Evolutionary conservation across 2,797 vertebrate genomes (phyloP), one percentile per base, ranked within the genome.

Genomic region (Danio albolineatus): DNA sequence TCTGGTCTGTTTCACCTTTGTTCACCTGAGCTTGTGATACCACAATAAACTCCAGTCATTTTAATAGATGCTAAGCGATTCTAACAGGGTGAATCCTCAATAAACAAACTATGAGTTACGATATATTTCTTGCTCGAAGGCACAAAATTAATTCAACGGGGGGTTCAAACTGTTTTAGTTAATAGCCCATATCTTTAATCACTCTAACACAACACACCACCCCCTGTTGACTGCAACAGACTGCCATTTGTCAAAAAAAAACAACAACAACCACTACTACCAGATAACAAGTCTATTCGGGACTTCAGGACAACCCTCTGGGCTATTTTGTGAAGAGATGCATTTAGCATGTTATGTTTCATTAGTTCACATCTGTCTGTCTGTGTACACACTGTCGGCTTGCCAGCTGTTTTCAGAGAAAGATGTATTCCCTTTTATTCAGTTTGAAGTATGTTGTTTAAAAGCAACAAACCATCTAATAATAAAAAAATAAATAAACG

Each of bases 1-100:
- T 54, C 38, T 44, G 48, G 76, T 67, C 61, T 19, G 53, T 73
- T 76, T 57, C n/a, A 41, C 72, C 61, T 66, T 48, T 13, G 28
- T 7, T 54, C 53, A 72, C 39, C 70, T 57, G 5, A 72, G 13
- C 10, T 13, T 17, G 39, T 72, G 53, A 57, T 28, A 70, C 6
- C 13, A 72, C 57, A 17, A 41, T 41, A 19, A 21, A 43, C 51
- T 41, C 49, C 8, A 43, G 36, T 71, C n/a, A 41, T 71, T 70
- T 71, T 28, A 71, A 14, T n/a, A 71, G 51, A 54, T 19, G 38
- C 36, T 71, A n/a, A 72, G 13, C 48, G 17, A 69, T 51, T 72
- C 38, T 72, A 57, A 72, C 38, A 57, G 17, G 53, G 39, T 43
- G 12, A 72, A 72, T 72, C 17, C 8, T 28, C 39, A 57, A n/a